Conservation (phyloP, 2,797 vertebrate genomes). For the Mormyrops attenuatus region DNA sequence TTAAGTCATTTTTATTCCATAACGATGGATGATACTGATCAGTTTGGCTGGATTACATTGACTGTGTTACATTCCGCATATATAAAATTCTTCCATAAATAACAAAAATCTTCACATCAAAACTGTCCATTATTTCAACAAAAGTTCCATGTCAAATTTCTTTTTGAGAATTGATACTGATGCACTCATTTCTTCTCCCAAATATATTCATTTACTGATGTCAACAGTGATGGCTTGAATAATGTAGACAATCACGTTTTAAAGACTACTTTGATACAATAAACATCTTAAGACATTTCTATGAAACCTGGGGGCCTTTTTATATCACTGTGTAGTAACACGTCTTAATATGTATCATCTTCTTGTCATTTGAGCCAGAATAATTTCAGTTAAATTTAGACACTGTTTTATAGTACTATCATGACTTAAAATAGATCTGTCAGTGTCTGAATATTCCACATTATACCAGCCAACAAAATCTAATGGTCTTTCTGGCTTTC, state of each 20-base stretch:
- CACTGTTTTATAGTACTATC: conserved; percentile 1
- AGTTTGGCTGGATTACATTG: not conserved
- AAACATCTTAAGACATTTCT: not conserved
- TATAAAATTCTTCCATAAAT: not conserved
- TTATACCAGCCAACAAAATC: not conserved
- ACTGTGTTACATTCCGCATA: not conserved
- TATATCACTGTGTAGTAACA: not conserved
- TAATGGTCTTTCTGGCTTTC: not conserved
- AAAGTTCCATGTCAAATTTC: not conserved
- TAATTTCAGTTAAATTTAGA: conserved; percentile 16
- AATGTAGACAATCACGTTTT: not conserved
- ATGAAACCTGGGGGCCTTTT: not conserved
- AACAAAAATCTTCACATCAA: not conserved
- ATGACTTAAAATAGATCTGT: conserved; percentile 17
- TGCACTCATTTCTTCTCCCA: not conserved
- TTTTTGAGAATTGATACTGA: not conserved
- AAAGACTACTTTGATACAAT: not conserved
- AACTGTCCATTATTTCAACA: not conserved
- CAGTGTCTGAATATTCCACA: not conserved
- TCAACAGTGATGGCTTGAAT: not conserved
- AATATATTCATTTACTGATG: not conserved
- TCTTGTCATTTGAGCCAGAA: not conserved
- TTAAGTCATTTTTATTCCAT: not conserved
- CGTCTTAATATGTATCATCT: not conserved
- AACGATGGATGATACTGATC: not conserved